Evolutionary conservation across 2,888 invertebrate species (phyloP).

Genomic region (Oxyscelio sp.): DNA sequence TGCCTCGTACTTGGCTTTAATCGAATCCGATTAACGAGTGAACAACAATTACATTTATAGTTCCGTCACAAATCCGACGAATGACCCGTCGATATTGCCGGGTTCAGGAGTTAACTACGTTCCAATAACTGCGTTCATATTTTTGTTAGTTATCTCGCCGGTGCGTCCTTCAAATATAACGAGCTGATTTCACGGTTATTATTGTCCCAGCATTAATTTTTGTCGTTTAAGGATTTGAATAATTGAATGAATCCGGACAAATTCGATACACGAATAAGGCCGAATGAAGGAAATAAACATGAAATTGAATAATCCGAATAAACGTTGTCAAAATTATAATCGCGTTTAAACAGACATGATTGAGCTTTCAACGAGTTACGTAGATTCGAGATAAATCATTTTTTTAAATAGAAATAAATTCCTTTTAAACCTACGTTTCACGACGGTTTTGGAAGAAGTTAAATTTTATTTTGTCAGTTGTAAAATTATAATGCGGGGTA

Average conservation of each 20-base stretch:
- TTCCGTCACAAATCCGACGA: conserved; percentile 50
- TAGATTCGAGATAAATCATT: too few species aligned
- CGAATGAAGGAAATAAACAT: conserved; percentile 11
- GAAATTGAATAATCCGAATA: conserved; percentile 11
- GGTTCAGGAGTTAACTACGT: conserved; percentile 1
- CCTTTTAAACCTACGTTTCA: too few species aligned
- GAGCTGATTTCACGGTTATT: conserved; percentile 5
- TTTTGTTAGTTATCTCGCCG: not conserved
- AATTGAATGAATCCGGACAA: not conserved
- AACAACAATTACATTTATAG: conserved; percentile 67
- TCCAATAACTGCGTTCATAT: conserved; percentile 9
- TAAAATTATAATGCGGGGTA: too few species aligned
- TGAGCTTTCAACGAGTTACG: too few species aligned
- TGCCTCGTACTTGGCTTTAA: conserved; percentile 70
- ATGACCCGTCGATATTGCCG: conserved; percentile 26
- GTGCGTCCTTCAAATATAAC: not conserved
- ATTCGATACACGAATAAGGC: not conserved
- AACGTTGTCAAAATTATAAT: conserved; percentile 19
- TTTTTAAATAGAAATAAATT: too few species aligned
- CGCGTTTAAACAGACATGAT: conserved; percentile 11
- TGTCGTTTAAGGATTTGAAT: conserved; percentile 16
- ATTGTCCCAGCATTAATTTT: not conserved
- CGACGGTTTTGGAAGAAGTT: too few species aligned
- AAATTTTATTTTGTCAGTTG: too few species aligned
- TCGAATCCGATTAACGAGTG: conserved; percentile 76